phyloP scores from a whole-genome alignment of 2,113 vertebrate species.

The Phoenicopterus ruber region DNA sequence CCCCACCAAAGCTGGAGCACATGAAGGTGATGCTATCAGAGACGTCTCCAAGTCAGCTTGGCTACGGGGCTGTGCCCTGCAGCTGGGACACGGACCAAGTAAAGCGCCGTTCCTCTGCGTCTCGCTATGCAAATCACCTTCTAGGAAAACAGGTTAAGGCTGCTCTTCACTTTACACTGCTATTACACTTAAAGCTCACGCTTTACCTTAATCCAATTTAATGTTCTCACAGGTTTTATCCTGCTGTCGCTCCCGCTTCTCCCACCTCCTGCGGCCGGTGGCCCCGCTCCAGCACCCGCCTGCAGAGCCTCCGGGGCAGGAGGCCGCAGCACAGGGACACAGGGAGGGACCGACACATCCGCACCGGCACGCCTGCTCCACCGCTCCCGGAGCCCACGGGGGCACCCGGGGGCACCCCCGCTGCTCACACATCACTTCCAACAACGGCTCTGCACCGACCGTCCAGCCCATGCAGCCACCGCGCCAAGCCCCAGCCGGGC shows the following conservation, averaged over 20 bases:
- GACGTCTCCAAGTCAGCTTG: neutral
- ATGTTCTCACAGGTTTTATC: neutral
- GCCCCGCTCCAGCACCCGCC: neutral
- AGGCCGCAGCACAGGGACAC: neutral
- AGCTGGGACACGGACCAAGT: neutral
- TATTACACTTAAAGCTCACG: neutral
- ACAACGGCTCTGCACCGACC: neutral
- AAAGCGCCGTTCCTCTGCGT: neutral
- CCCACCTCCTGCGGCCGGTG: neutral
- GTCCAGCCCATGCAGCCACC: accelerated
- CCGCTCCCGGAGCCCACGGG: neutral
- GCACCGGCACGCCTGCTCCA: neutral
- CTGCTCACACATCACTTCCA: neutral
- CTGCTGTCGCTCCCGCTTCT: accelerated
- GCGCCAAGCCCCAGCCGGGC: neutral
- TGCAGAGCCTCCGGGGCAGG: neutral
- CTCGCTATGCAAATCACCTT: no score
- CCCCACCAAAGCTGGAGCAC: neutral
- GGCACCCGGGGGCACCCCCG: accelerated
- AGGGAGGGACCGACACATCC: neutral
- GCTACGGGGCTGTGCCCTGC: neutral
- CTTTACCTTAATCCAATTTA: neutral
- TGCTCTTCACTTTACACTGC: neutral
- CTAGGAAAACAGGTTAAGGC: neutral
- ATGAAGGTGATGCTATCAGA: neutral